phyloP scores from a whole-genome alignment of 2,113 vertebrate genomes.

The Nothoprocta perdicaria region DNA sequence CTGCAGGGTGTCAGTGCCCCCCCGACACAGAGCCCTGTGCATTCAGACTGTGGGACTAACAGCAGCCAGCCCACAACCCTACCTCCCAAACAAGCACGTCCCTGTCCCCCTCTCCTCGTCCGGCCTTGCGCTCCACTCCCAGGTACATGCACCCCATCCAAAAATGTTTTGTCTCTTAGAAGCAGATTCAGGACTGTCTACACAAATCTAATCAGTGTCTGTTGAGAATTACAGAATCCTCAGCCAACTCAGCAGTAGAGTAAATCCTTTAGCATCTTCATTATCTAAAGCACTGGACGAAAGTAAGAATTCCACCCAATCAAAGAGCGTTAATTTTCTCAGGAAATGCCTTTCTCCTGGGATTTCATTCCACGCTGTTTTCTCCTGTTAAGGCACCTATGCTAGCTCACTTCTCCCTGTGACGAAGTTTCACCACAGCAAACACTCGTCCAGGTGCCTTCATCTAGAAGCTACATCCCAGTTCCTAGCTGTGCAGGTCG shows the following conservation, averaged over 20 bases:
- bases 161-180: not conserved
- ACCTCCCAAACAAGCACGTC: not conserved
- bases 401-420: conserved; percentile 24
- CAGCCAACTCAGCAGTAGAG: not conserved
- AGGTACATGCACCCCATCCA: not conserved
- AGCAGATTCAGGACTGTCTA: conserved; percentile 20
- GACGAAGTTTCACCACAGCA: conserved; percentile 23
- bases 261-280: not conserved
- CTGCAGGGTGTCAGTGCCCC: conserved; percentile 62
- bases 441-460: conserved; percentile 30
- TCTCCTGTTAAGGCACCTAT: conserved; percentile 30
- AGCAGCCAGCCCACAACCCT: conserved; percentile 69
- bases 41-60: conserved; percentile 80
- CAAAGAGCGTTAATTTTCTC: conserved; percentile 5
- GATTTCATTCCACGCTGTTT: conserved; percentile 36
- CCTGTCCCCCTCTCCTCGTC: conserved; percentile 30
- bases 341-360: not conserved
- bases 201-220: not conserved
- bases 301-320: not conserved
- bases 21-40: conserved; percentile 77
- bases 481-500: conserved; percentile 60
- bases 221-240: not conserved
- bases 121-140: conserved; percentile 30
- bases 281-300: conserved; percentile 5
- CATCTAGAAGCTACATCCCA: conserved; percentile 48